Conservation (phyloP, 2,888 invertebrate genomes). For the Patella ulyssiponensis region DNA sequence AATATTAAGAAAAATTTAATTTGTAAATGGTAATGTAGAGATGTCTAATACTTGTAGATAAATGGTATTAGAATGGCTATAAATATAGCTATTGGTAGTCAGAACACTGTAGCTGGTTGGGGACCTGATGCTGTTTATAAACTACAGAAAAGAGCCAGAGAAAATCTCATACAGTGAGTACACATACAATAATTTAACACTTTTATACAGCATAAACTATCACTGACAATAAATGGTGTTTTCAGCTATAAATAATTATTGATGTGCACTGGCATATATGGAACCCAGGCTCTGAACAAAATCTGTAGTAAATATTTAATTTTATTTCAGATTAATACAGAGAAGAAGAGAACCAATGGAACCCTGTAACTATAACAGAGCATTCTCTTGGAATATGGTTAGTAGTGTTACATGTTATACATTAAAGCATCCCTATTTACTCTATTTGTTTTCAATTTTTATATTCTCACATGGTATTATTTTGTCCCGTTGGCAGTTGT, state of each 20-base stretch:
- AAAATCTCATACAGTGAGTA: conserved; percentile 64
- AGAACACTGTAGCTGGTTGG: conserved; percentile 58
- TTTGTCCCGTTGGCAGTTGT: too few relatives aligned
- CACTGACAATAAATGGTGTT: too few relatives aligned
- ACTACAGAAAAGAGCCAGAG: conserved; percentile 61
- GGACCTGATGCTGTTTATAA: conserved; percentile 62
- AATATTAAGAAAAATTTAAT: too few relatives aligned
- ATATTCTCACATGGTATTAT: too few relatives aligned
- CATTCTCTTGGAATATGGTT: conserved; percentile 60
- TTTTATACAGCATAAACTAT: background rate
- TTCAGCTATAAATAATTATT: background rate
- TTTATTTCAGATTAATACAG: conserved; percentile 48
- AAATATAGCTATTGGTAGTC: conserved; percentile 65
- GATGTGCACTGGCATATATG: background rate
- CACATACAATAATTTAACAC: background rate
- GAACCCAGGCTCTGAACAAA: too few relatives aligned
- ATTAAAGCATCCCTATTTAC: background rate
- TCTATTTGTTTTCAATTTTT: too few relatives aligned
- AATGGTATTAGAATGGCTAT: conserved; percentile 67
- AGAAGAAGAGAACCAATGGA: conserved; percentile 50
- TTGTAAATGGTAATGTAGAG: too few relatives aligned
- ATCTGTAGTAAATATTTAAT: background rate
- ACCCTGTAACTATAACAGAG: conserved; percentile 36
- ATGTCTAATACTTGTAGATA: conserved; percentile 50
- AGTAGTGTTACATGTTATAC: background rate